phyloP scores from a whole-genome alignment of 1,140 invertebrate genomes.

The Cecropterus lyciades region DNA sequence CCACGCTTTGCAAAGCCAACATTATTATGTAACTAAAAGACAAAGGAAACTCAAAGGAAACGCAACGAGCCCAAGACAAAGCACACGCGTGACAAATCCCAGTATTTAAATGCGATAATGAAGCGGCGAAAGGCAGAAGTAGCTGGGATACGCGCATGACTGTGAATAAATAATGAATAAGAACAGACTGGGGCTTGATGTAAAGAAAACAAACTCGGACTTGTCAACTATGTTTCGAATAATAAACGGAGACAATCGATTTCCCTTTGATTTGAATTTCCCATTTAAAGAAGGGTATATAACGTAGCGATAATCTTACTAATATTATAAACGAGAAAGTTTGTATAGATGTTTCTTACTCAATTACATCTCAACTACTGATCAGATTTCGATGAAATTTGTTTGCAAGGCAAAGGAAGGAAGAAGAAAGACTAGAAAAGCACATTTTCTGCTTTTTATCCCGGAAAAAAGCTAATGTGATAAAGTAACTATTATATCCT shows the following conservation, averaged over 20 bases:
- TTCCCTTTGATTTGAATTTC: no score
- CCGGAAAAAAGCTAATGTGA: no score
- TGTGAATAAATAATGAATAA: slow-evolving; percentile 68
- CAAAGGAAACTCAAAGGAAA: slow-evolving; percentile 7
- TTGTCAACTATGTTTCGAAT: slow-evolving; percentile 33
- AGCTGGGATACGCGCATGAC: slow-evolving; percentile 56
- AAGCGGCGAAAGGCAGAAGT: slow-evolving; percentile 54
- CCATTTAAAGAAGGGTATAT: no score
- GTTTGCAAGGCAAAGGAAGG: no score
- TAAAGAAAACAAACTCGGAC: slow-evolving; percentile 45
- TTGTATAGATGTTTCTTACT: no score
- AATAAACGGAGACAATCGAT: slow-evolving; percentile 9
- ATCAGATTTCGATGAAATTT: no score
- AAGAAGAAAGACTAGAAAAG: no score
- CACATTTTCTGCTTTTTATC: no score
- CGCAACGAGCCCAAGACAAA: slow-evolving; percentile 5
- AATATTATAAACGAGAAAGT: no score
- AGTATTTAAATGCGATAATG: slow-evolving; percentile 68
- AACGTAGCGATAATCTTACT: no score
- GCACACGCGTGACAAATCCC: slow-evolving; percentile 49
- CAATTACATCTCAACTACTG: no score
- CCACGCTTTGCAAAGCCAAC: neutral
- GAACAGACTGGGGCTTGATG: slow-evolving; percentile 38
- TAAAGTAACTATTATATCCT: no score
- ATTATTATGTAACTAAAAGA: slow-evolving; percentile 7